Conservation (phyloP, 2,888 invertebrate species). For the Cancer borealis region DNA sequence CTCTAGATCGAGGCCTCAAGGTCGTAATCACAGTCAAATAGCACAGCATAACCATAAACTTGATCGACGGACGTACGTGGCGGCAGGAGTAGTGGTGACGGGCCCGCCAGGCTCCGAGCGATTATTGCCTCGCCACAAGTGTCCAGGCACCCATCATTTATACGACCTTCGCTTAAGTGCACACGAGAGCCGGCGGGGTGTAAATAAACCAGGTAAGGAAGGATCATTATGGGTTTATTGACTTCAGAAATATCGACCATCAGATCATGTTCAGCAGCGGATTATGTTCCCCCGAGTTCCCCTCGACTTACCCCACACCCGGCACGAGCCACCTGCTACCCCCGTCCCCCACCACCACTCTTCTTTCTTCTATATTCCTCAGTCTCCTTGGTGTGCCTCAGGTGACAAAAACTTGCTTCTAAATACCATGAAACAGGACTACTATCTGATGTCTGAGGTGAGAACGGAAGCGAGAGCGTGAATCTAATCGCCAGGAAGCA, state of each 20-base stretch:
- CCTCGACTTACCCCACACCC: not conserved
- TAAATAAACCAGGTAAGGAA: constrained; percentile 10
- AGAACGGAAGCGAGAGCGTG: not conserved
- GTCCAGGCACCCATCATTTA: constrained; percentile 29
- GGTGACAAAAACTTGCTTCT: not conserved
- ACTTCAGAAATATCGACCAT: constrained; percentile 40
- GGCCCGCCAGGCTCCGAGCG: not conserved
- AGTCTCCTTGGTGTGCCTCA: not conserved
- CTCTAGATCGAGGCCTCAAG: not conserved
- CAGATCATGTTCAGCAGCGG: constrained; percentile 29
- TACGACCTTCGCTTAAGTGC: constrained; percentile 12
- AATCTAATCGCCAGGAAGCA: not conserved
- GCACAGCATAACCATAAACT: constrained; percentile 28
- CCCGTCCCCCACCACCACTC: not conserved
- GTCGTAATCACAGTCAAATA: constrained; percentile 40
- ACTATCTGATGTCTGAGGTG: not conserved
- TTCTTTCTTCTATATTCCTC: not conserved
- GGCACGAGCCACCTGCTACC: not conserved
- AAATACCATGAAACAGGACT: not conserved
- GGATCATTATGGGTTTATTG: constrained; percentile 34
- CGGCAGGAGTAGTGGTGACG: constrained; percentile 22
- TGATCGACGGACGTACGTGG: constrained; percentile 17
- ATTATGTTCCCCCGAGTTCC: not conserved
- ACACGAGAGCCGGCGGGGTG: constrained; percentile 17
- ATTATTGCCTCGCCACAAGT: constrained; percentile 33